A percentile compares a stretch with the other conserved stretches of the same genome.
Conservation (phyloP, 2,113 vertebrate genomes). For the Lophochroa leadbeateri region DNA sequence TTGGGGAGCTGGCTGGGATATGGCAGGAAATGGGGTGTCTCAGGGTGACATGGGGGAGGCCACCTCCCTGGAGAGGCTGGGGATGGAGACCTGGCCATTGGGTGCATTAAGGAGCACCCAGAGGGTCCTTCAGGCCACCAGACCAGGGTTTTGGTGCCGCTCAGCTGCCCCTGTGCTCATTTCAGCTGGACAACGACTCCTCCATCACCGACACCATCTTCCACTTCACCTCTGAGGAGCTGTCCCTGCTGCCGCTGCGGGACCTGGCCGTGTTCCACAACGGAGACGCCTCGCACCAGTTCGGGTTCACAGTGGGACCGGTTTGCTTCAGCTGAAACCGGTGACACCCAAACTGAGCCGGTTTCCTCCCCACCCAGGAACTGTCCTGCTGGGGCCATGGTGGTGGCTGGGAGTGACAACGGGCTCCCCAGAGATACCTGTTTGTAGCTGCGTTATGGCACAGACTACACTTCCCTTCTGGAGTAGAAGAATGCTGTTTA, state of each 20-base stretch:
- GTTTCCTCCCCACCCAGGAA: neutral
- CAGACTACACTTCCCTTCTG: neutral
- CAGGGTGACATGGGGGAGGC: accelerated
- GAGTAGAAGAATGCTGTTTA: slow-evolving; percentile 48
- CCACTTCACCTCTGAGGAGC: slow-evolving; percentile 82
- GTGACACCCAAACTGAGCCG: neutral
- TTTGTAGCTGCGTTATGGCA: neutral
- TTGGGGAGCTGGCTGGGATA: neutral
- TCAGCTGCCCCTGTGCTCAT: neutral
- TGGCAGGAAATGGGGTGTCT: neutral
- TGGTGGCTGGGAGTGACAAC: neutral
- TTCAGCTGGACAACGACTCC: slow-evolving; percentile 64
- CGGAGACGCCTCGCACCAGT: slow-evolving; percentile 71
- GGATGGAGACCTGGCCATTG: neutral
- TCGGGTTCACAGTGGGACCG: slow-evolving; percentile 84
- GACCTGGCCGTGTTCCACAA: slow-evolving; percentile 81
- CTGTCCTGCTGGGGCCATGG: accelerated
- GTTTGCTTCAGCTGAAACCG: slow-evolving; percentile 85
- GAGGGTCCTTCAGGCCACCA: neutral
- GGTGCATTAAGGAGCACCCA: neutral
- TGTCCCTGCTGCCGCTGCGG: slow-evolving; percentile 83
- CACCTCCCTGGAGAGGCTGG: neutral
- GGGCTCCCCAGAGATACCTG: neutral
- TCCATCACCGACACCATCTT: slow-evolving; percentile 78
- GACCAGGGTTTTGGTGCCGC: accelerated